phyloP scores from a whole-genome alignment of 2,888 invertebrate genomes.

The Brachylomia viminalis region DNA sequence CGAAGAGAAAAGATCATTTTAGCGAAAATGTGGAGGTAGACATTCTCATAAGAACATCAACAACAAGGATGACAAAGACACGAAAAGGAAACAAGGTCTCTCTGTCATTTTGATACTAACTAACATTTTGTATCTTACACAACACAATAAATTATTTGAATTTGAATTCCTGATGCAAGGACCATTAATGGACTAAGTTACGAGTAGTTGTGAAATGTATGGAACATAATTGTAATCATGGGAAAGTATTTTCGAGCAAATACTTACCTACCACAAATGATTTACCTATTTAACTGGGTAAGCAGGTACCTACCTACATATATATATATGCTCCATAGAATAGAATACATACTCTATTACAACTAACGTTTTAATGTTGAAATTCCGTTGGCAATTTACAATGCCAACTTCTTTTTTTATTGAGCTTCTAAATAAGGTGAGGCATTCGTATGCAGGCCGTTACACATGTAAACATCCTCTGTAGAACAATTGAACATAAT shows the following conservation, averaged over 20 bases:
- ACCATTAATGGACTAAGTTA: background rate
- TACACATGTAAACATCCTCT: slow-evolving; percentile 15
- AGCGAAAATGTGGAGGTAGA: background rate
- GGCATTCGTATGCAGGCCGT: background rate
- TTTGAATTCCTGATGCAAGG: no score
- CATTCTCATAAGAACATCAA: slow-evolving; percentile 1
- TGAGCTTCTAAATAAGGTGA: no score
- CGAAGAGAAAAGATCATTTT: slow-evolving; percentile 7
- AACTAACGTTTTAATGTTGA: background rate
- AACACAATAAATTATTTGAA: no score
- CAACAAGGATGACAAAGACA: background rate
- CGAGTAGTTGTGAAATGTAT: background rate
- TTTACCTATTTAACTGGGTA: no score
- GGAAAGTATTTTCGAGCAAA: background rate
- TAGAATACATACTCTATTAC: no score
- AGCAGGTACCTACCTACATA: no score
- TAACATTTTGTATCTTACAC: background rate
- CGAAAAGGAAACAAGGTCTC: slow-evolving; percentile 22
- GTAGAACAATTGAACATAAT: slow-evolving; percentile 44
- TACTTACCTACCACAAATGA: no score
- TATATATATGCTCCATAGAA: no score
- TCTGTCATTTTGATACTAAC: slow-evolving; percentile 10
- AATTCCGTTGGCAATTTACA: background rate
- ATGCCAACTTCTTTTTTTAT: background rate
- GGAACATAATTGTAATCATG: background rate